A percentile compares a stretch with the other conserved stretches of the same genome.
These are phyloP conservation scores for Chelonia mydas DNA, from an alignment of 2,797 vertebrate genomes.

Conservation along the genomic window DNA sequence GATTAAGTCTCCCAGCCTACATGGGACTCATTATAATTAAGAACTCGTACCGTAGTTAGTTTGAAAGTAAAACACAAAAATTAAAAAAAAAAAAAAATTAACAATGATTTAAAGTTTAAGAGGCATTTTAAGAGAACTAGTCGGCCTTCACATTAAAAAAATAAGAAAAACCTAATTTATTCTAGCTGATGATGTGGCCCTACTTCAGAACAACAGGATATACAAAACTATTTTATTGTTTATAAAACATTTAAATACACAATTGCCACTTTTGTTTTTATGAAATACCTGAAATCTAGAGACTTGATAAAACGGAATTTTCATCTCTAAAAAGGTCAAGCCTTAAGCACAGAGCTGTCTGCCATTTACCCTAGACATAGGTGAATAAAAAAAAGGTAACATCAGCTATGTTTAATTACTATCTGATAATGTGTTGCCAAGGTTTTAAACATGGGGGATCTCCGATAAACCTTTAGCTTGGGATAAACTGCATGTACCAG, in stretches of 20 bases:
- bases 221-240: background rate
- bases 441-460: background rate
- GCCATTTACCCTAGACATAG: background rate
- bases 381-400: background rate
- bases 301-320: background rate
- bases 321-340: background rate
- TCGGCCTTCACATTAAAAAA: background rate
- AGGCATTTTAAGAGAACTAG: background rate
- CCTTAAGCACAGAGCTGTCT: fast-evolving
- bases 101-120: background rate
- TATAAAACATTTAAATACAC: background rate
- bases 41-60: background rate
- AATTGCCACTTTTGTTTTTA: background rate
- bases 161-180: background rate
- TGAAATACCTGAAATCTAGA: background rate
- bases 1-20: background rate
- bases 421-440: background rate
- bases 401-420: background rate
- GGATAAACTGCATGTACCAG: background rate
- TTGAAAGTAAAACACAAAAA: background rate
- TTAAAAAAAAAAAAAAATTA: background rate
- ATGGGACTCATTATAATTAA: background rate
- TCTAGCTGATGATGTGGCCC: background rate
- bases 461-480: background rate
- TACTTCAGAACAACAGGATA: background rate